Conservation (phyloP, 2,888 invertebrate genomes). For the Xestia rhomboidea region DNA sequence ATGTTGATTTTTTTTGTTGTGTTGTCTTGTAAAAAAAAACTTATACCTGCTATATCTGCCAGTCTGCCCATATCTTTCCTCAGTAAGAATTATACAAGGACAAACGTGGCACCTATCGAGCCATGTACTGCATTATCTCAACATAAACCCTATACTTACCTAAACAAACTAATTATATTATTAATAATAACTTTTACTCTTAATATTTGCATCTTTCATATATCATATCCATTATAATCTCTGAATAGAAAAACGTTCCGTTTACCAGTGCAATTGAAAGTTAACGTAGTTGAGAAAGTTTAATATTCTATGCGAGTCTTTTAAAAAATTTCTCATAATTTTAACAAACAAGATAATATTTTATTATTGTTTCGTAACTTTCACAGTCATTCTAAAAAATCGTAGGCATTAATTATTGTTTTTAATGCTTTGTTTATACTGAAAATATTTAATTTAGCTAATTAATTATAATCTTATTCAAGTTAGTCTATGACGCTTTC, state of each 20-base stretch:
- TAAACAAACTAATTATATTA: background rate
- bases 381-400: constrained; percentile 30
- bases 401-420: constrained; percentile 15
- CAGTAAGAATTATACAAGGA: background rate
- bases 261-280: constrained; percentile 62
- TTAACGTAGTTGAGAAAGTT: constrained; percentile 55
- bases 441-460: constrained; percentile 17
- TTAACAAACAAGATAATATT: constrained; percentile 28
- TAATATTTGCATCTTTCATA: constrained; percentile 27
- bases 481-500: constrained; percentile 10
- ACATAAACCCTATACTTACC: background rate
- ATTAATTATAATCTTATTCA: constrained; percentile 36
- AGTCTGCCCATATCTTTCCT: background rate
- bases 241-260: constrained; percentile 34
- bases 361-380: constrained; percentile 43
- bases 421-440: constrained; percentile 10
- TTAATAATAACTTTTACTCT: background rate
- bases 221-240: constrained; percentile 17
- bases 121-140: background rate
- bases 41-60: background rate
- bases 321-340: constrained; percentile 31
- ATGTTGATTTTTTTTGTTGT: background rate
- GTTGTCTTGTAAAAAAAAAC: background rate
- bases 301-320: constrained; percentile 26
- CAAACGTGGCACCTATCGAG: background rate